Evolutionary conservation across 2,888 invertebrate genomes (phyloP), one percentile per base, ranked within the genome.

Genomic region (Tromatobia lineatoria): DNA sequence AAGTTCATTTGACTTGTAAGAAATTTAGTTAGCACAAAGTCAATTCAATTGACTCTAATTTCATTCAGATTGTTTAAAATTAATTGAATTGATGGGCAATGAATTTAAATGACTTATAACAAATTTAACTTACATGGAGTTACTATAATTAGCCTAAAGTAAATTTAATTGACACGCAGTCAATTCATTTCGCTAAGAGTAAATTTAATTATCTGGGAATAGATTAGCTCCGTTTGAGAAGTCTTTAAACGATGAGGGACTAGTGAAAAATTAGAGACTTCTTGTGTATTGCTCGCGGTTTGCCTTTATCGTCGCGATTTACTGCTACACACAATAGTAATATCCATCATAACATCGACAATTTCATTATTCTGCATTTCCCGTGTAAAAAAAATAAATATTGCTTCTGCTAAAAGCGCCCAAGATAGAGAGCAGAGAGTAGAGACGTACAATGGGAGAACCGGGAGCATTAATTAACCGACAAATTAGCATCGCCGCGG

Each of bases 391-490:
- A 61, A 57, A 25, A 70, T 15, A 38, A 38, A 70, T 23, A 61
- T 64, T 64, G 59, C 70, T 83, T 47, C 70, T 66, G 54, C 80
- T 75, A 82, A 83, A 64, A 73, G 83, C 85, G 86, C 74, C 80
- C 75, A 87, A 87, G 87, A 88, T 86, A 69, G 82, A 69, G 79
- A 86, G 81, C 80, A 85, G 78, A 85, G 83, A 75, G 85, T 85
- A 86, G 86, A 83, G 86, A 76, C 84, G 89, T 87, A 91, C 91
- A 92, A 91, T 92, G 91, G 89, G 89, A 90, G 69, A 71, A 78
- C 90, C 90, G 66, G 79, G 89, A 89, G 92, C 90, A 92, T 92
- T 92, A 93, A 93, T 92, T 92, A 92, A 91, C 91, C 88, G 90
- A 91, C 89, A 90, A 92, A 93, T 92, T 92, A 93, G 91, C 92